Evolutionary conservation across 1,140 invertebrate genomes (phyloP), one percentile per base, ranked within the genome.

Genomic region (Batillaria attramentaria): DNA sequence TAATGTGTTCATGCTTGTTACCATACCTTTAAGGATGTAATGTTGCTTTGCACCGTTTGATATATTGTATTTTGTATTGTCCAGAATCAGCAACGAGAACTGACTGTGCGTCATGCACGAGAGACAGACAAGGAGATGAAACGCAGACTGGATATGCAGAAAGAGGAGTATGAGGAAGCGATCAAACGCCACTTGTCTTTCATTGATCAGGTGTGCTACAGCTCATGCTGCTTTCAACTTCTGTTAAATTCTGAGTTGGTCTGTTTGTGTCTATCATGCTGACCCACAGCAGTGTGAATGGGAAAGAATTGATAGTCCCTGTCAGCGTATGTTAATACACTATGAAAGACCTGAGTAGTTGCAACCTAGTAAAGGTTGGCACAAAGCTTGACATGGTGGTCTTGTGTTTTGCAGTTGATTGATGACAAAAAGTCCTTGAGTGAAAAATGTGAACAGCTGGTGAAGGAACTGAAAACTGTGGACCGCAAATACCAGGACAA

Each of bases 41-140:
- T n/a, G n/a, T n/a, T n/a, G n/a, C n/a, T n/a, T n/a, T n/a, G n/a
- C n/a, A n/a, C n/a, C n/a, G n/a, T n/a, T n/a, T n/a, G n/a, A n/a
- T n/a, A n/a, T n/a, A n/a, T n/a, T n/a, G n/a, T 37, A 68, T 46
- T 72, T 5, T 60, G 28, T 72, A 73, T 76, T 41, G 54, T 80
- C 76, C 74, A 91, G 90, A 90, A 89, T 79, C 91, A 91, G 78
- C 91, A 91, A 79, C 77, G 90, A 69, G 90, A 91, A 72, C 80
- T 91, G 46, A 91, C 90, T 50, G 85, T 91, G 2, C 69, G 91
- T 69, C 90, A 91, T 88, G 90, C 90, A 0, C 88, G 84, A 82
- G 91, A 91, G 77, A 87, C 90, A 62, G 90, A 91, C 72, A 88
- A 87, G 72, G 90, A 91, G 80, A 89, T 91, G 87, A 91, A 87